Conservation (phyloP, 2,113 vertebrate species). For the Vanacampus margaritifer region DNA sequence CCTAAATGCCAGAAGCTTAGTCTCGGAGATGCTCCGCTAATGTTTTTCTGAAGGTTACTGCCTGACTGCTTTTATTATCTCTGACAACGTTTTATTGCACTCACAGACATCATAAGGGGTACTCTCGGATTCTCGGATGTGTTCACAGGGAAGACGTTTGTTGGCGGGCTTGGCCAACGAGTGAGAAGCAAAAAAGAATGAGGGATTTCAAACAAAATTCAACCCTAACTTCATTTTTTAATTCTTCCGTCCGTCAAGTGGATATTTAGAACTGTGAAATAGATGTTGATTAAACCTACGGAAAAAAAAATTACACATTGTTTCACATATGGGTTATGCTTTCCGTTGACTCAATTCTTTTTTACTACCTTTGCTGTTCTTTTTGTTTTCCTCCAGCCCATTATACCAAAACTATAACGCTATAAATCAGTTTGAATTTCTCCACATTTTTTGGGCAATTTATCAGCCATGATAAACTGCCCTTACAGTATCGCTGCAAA, state of each 20-base stretch:
- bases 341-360: not conserved
- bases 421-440: conserved; percentile 3
- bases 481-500: not conserved
- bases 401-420: not conserved
- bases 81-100: conserved; percentile 47
- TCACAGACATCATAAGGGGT: conserved; percentile 27
- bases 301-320: not conserved
- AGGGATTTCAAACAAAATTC: too few relatives aligned
- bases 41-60: conserved; percentile 47
- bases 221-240: not conserved
- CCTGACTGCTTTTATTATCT: conserved; percentile 56
- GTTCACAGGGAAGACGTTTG: conserved; percentile 15
- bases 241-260: too few relatives aligned
- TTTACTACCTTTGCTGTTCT: not conserved
- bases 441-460: not conserved
- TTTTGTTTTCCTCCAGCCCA: not conserved
- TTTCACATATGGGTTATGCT: not conserved
- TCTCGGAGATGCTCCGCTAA: conserved; percentile 25
- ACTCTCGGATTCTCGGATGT: conserved; percentile 37
- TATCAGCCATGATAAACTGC: not conserved
- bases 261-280: not conserved
- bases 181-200: too few relatives aligned
- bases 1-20: conserved; percentile 42
- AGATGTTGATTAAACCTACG: not conserved
- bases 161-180: not conserved